phyloP scores from a whole-genome alignment of 2,888 invertebrate species.

The Heliconius sara region DNA sequence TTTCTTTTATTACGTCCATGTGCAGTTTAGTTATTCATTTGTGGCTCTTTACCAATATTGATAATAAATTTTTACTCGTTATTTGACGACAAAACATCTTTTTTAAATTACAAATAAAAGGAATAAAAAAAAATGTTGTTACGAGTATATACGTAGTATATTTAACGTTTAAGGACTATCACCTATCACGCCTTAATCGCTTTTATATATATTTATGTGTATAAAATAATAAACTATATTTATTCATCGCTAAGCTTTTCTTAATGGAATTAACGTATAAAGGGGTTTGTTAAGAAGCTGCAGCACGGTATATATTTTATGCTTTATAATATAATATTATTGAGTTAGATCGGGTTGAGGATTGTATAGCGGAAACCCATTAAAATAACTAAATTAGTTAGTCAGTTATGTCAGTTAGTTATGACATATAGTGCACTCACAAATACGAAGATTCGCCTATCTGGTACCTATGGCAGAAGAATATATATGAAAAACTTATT shows the following conservation, averaged over 20 bases:
- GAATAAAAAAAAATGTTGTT: no score
- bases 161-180: no score
- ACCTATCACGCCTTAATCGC: no score
- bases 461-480: conserved; percentile 67
- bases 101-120: no score
- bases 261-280: background rate
- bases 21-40: no score
- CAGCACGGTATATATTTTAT: background rate
- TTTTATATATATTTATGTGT: background rate
- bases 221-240: background rate
- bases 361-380: background rate
- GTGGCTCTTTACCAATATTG: no score
- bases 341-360: conserved; percentile 11
- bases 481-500: conserved; percentile 46
- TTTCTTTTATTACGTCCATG: no score
- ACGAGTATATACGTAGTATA: no score
- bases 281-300: conserved; percentile 12
- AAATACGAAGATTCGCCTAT: conserved; percentile 57
- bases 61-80: no score
- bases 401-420: conserved; percentile 50
- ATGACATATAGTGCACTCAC: conserved; percentile 62
- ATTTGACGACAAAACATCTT: no score
- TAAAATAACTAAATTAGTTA: conserved; percentile 39
- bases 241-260: background rate
- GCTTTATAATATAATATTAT: background rate